Evolutionary conservation across 2,113 vertebrate species (phyloP), one percentile per base, ranked within the genome.

Genomic region (Montifringilla adamsi): DNA sequence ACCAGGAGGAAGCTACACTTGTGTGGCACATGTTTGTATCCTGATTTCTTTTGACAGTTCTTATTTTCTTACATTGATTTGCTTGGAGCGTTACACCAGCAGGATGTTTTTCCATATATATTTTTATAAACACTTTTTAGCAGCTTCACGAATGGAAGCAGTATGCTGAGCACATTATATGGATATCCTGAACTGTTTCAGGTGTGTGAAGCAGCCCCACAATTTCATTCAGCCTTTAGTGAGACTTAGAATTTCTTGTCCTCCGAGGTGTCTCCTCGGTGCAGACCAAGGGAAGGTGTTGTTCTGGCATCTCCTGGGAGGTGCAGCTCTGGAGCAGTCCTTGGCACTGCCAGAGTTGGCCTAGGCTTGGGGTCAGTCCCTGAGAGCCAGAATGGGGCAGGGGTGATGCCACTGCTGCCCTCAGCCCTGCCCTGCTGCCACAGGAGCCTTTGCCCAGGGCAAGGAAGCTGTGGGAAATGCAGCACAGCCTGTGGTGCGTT

Each of bases 271-370:
- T 76, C 11, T n/a, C 43, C 11, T 46, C 0, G 0, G 19, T 60
- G 74, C 52, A 72, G 81, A 49, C 10, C 30, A 19, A 19, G 67
- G 43, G 58, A 6, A 41, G 33, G 17, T 41, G 33, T n/a, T 0
- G 4, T 41, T 8, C 49, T 47, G 79, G 33, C 4, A 0, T n/a
- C 17, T n/a, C 35, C 26, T 37, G n/a, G 21, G 55, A 81, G 11
- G 9, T 24, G 59, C 41, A 41, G 84, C 55, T 62, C 56, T 79
- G 85, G 49, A 67, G 62, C 16, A 0, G 14, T 67, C 69, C 56
- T 53, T 2, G 20, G n/a, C 64, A 16, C 30, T 44, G 55, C 49
- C 55, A 31, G 27, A 0, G 0, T 22, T 1, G 3, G 4, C 58
- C 31, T 24, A 17, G 47, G 16, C 30, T 55, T 21, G 53, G 0